These are phyloP conservation scores for Polypterus senegalus DNA, from an alignment of 2,113 vertebrate species.

Conservation along the genomic window DNA sequence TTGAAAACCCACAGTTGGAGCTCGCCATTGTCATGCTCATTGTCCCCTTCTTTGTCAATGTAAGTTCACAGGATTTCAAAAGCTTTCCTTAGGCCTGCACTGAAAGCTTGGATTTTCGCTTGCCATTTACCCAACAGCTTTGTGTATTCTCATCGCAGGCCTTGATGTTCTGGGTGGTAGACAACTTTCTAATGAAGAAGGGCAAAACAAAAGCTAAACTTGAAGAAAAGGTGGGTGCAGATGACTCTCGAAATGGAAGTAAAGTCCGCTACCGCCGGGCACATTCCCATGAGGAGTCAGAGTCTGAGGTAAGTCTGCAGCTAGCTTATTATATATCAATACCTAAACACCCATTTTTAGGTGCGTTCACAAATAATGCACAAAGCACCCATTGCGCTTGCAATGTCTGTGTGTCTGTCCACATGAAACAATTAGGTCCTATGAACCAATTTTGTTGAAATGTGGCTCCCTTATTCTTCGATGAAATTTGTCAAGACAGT, in stretches of 20 bases:
- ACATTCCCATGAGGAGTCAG: conserved; percentile 88
- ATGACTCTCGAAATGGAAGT: conserved; percentile 73
- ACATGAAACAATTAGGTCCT: neutral
- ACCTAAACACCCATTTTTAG: no score
- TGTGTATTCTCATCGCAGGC: conserved; percentile 45
- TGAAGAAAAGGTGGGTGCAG: conserved; percentile 75
- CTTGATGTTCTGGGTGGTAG: conserved; percentile 96
- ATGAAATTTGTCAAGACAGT: no score
- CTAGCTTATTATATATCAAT: no score
- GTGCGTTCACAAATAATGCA: neutral
- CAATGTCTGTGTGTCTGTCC: neutral
- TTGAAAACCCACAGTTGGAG: conserved; percentile 64
- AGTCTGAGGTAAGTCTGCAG: conserved; percentile 71
- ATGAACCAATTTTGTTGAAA: no score
- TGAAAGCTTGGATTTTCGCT: neutral
- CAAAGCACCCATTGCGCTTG: neutral
- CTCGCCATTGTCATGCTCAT: conserved; percentile 73
- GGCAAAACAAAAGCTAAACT: conserved; percentile 94
- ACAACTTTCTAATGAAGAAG: conserved; percentile 98
- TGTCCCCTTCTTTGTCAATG: conserved; percentile 72
- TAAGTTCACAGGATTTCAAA: conserved; percentile 34
- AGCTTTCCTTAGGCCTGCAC: no score
- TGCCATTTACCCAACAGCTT: neutral
- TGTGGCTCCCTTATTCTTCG: no score
- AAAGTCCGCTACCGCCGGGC: conserved; percentile 91